phyloP scores from a whole-genome alignment of 2,113 vertebrate species.

The Rostratula benghalensis region DNA sequence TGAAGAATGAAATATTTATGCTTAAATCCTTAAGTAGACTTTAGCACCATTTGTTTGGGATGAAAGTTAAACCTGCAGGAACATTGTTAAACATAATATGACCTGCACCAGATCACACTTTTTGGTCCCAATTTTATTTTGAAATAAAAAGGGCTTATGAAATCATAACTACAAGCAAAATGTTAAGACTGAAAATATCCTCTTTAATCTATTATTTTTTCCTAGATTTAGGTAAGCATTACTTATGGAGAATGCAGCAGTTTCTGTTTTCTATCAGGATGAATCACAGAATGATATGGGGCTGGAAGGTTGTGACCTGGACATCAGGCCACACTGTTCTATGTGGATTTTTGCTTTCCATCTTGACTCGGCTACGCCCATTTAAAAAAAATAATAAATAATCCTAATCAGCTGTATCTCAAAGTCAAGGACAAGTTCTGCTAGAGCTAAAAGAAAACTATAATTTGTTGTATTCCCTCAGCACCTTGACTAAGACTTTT shows the following conservation, averaged over 20 bases:
- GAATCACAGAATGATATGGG: neutral
- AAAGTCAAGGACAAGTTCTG: neutral
- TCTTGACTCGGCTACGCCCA: neutral
- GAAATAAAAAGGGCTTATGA: neutral
- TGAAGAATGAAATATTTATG: neutral
- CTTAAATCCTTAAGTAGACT: neutral
- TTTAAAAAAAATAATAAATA: neutral
- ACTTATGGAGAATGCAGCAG: neutral
- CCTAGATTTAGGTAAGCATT: neutral
- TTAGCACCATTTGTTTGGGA: neutral
- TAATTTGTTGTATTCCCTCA: neutral
- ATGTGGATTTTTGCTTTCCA: neutral
- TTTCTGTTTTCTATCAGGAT: neutral
- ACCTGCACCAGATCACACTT: neutral
- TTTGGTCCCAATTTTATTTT: neutral
- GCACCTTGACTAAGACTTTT: neutral
- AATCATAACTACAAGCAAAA: neutral
- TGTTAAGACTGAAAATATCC: neutral
- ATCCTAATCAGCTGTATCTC: neutral
- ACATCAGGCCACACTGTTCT: neutral
- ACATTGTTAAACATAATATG: neutral
- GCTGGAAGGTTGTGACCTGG: neutral
- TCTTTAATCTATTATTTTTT: neutral
- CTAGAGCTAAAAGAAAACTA: neutral
- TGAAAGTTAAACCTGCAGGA: neutral